Conservation (phyloP, 2,888 invertebrate species). For the Callyntrura guangdongensis region DNA sequence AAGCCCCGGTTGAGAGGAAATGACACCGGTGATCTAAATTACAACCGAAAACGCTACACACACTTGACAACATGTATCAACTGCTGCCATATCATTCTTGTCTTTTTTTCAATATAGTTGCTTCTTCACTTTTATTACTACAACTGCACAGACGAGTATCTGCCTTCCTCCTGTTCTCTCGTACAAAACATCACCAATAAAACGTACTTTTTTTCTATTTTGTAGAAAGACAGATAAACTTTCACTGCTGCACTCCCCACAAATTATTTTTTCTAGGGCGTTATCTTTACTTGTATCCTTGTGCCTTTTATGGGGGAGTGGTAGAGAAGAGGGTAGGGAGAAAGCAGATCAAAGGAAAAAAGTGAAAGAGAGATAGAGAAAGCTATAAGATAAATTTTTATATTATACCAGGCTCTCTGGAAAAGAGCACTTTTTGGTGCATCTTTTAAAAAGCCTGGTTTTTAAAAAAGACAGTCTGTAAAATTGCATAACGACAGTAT, state of each 20-base stretch:
- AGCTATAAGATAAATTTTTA: too few species aligned
- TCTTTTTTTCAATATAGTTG: background rate
- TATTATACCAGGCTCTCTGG: too few species aligned
- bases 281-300: too few species aligned
- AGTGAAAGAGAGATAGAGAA: background rate
- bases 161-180: background rate
- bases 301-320: background rate
- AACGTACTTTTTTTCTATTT: background rate
- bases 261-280: too few species aligned
- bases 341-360: too few species aligned
- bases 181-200: background rate
- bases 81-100: background rate
- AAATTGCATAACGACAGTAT: background rate
- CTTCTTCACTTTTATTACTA: conserved; percentile 6
- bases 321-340: background rate
- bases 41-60: conserved; percentile 28
- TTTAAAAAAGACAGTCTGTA: background rate
- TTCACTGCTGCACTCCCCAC: background rate
- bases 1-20: background rate
- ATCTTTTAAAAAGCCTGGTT: too few species aligned
- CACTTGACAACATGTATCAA: too few species aligned
- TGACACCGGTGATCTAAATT: conserved; percentile 50
- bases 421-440: too few species aligned
- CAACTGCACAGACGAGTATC: background rate
- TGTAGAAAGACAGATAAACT: background rate